Evolutionary conservation across 2,797 vertebrate genomes (phyloP), one percentile per base, ranked within the genome.

Genomic region (Calcarius lapponicus): DNA sequence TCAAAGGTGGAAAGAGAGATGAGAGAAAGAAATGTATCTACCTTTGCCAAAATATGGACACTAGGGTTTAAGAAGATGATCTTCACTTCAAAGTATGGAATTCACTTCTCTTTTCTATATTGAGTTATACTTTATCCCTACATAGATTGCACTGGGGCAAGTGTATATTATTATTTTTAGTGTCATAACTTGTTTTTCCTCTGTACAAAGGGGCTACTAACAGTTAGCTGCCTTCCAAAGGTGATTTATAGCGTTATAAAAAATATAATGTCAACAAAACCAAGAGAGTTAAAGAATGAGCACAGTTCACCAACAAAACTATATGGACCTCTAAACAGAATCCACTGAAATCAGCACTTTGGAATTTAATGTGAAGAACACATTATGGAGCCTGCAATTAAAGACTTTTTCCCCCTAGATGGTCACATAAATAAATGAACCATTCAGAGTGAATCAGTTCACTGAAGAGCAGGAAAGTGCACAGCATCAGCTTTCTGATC

Each of bases 381-480:
- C 94, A 93, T 97, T 95, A 95, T 95, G 96, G 93, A 97, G 94
- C n/a, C 88, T 94, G 93, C 93, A 97, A 96, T 97, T 97, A 97
- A 95, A 96, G 92, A 80, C 93, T 92, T 96, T 95, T 95, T 85
- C 93, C 95, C 96, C 95, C 94, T 97, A 89, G 96, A 97, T 97
- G 95, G 96, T 96, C 95, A 92, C 96, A 97, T 97, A 96, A 96
- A 95, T 94, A 97, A 97, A 97, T 95, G 96, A 95, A 96, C 88
- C 94, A 93, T 96, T 95, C 92, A 95, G 74, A 96, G 86, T 72
- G 94, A 96, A 97, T 96, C 95, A 97, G 95, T 96, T 96, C 95
- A 95, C 86, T 80, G 92, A 96, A 81, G 61, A 97, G 72, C 75
- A 78, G 67, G 83, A 95, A 96, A 96, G 92, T 90, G 88, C 93